These are phyloP conservation scores for Aplysia californica DNA, from an alignment of 1,140 invertebrate genomes.

Conservation along the genomic window DNA sequence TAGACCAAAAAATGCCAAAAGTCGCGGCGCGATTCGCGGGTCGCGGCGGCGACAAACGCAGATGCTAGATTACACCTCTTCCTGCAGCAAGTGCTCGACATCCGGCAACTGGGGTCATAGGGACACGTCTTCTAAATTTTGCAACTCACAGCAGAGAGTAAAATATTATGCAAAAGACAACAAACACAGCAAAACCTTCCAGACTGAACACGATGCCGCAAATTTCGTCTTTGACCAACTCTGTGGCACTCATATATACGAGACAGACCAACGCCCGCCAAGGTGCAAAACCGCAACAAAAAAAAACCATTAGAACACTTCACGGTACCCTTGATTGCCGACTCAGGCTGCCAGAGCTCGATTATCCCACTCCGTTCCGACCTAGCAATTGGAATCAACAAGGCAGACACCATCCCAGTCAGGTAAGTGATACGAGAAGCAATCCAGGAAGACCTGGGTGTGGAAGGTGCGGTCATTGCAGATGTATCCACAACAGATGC, in stretches of 20 bases:
- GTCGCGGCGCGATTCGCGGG: no score
- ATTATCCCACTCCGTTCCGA: conserved; percentile 16
- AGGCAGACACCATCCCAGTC: conserved; percentile 11
- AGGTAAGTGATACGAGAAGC: conserved; percentile 30
- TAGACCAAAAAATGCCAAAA: no score
- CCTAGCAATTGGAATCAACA: conserved; percentile 1
- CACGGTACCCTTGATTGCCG: conserved; percentile 7
- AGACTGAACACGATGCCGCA: conserved; percentile 8
- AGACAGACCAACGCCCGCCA: no score
- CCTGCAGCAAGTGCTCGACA: conserved; percentile 26
- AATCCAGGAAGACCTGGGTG: conserved; percentile 23
- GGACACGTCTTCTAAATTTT: conserved; percentile 22
- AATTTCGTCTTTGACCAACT: conserved; percentile 21
- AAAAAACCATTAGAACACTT: background rate
- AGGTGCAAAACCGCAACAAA: background rate
- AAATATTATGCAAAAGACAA: background rate
- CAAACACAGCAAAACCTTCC: background rate
- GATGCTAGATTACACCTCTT: no score
- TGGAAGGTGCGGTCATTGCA: conserved; percentile 23
- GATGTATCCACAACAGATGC: conserved; percentile 5
- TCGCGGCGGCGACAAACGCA: no score
- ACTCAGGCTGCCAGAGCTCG: conserved; percentile 36
- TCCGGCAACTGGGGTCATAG: conserved; percentile 19
- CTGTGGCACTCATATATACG: no score
- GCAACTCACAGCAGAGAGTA: conserved; percentile 24